A percentile compares a stretch with the other conserved stretches of the same genome.
phyloP scores from a whole-genome alignment of 2,888 invertebrate genomes.

The Maniola hyperantus region DNA sequence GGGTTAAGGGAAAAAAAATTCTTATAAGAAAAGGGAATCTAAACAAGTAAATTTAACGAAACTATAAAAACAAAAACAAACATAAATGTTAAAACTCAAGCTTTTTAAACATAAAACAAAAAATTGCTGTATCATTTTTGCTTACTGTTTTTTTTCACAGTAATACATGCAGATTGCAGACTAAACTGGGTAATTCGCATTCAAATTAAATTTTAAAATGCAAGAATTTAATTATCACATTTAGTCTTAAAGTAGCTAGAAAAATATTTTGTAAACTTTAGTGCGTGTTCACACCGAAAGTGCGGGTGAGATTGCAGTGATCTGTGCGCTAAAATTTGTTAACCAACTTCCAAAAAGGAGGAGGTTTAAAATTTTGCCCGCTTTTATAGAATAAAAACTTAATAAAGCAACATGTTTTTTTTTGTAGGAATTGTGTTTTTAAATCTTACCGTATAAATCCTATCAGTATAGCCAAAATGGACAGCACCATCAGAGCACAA shows the following conservation, averaged over 20 bases:
- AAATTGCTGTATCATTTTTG: too few relatives aligned
- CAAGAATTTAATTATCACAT: too few relatives aligned
- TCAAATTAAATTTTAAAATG: background rate
- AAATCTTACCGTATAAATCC: conserved; percentile 91
- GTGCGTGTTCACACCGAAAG: too few relatives aligned
- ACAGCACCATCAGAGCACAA: conserved; percentile 92
- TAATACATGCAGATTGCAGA: too few relatives aligned
- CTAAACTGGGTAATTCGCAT: background rate
- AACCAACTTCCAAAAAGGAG: too few relatives aligned
- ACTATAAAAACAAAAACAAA: conserved; percentile 10
- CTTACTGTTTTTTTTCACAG: too few relatives aligned
- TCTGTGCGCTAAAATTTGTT: too few relatives aligned
- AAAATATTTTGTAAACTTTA: too few relatives aligned
- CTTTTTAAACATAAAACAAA: conserved; percentile 43
- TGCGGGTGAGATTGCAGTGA: too few relatives aligned
- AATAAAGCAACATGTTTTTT: background rate
- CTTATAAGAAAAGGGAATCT: conserved; percentile 30
- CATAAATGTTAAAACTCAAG: background rate
- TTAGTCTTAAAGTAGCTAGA: too few relatives aligned
- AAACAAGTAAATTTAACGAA: conserved; percentile 20
- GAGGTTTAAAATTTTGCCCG: too few relatives aligned
- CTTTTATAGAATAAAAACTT: too few relatives aligned
- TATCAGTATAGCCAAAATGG: conserved; percentile 93
- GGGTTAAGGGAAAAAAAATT: conserved; percentile 27
- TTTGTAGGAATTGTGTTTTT: conserved; percentile 1